A percentile compares a stretch with the other conserved stretches of the same genome.
These are phyloP conservation scores for Scaptomyza polygonia DNA, from an alignment of 2,888 invertebrate species.

Conservation along the genomic window DNA sequence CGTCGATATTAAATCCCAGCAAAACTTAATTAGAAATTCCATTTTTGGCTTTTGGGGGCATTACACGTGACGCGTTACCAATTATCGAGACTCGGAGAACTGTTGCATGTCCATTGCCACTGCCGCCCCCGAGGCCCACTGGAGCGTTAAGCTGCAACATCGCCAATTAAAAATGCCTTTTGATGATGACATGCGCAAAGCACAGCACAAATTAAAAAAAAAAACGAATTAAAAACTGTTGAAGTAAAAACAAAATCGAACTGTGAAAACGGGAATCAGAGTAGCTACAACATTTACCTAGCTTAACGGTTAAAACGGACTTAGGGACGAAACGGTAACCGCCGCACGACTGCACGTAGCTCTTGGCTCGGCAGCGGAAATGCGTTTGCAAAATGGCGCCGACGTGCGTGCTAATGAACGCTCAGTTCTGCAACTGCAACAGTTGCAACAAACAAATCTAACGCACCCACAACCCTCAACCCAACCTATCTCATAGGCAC, in stretches of 20 bases:
- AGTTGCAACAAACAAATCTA: slow-evolving; percentile 53
- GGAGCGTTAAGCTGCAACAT: slow-evolving; percentile 60
- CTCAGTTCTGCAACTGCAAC: slow-evolving; percentile 28
- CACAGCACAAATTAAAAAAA: slow-evolving; percentile 13
- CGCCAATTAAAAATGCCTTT: slow-evolving; percentile 78
- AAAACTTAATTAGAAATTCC: slow-evolving; percentile 83
- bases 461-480: neutral
- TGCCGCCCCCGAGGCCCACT: slow-evolving; percentile 8
- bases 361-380: slow-evolving; percentile 64
- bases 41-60: slow-evolving; percentile 82
- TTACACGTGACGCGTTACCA: slow-evolving; percentile 81
- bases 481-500: slow-evolving; percentile 41
- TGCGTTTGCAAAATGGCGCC: slow-evolving; percentile 78
- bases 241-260: neutral
- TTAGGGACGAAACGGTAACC: slow-evolving; percentile 50
- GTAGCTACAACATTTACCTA: slow-evolving; percentile 62
- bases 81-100: slow-evolving; percentile 77
- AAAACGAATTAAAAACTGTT: slow-evolving; percentile 18
- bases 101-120: slow-evolving; percentile 58
- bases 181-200: slow-evolving; percentile 55
- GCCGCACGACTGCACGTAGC: slow-evolving; percentile 64
- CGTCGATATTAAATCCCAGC: slow-evolving; percentile 80
- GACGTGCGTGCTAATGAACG: slow-evolving; percentile 80
- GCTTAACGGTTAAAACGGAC: slow-evolving; percentile 47
- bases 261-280: slow-evolving; percentile 27